Evolutionary conservation across 2,113 vertebrate species (phyloP), one percentile per base, ranked within the genome.

Genomic region (Percina caprodes): DNA sequence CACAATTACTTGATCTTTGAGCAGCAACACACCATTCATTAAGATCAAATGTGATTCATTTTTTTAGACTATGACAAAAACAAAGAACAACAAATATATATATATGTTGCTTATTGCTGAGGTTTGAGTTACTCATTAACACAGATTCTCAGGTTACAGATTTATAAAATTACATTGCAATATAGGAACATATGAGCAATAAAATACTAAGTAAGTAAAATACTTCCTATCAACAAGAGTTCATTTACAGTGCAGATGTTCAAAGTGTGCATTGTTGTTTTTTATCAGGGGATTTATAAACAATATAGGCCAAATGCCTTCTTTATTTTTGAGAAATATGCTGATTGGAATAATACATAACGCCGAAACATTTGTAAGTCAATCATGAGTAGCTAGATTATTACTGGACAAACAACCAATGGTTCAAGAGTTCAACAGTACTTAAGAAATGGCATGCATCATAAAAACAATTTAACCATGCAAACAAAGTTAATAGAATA

Each of bases 1-100:
- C 74, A n/a, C 72, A 78, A 80, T 56, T 52, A 71, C 49, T 48
- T 79, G 77, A 91, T 88, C 76, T 84, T 72, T 76, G 73, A 76
- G 77, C 56, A 33, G 68, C 18, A 72, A 46, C 30, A 54, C 56
- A 46, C 13, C 45, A 52, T 72, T 58, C 49, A 76, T 80, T 85
- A 69, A 74, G 67, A 62, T 55, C 21, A 78, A 78, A 85, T 69
- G 12, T 65, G 60, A 82, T 82, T 63, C 69, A 71, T 52, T 79
- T 69, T 52, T 84, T 78, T 66, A 48, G 35, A 72, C 11, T 48
- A n/a, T 1, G 23, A 61, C 42, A 2, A 21, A 49, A 51, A 56
- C 54, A 55, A 60, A 69, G 46, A 54, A 49, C 16, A 69, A 42
- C 35, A 61, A 33, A n/a, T 11, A 16, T 5, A 42, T 77, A 2